These are phyloP conservation scores for Bilobella aurantiaca DNA, from an alignment of 1,140 invertebrate species.

Conservation along the genomic window DNA sequence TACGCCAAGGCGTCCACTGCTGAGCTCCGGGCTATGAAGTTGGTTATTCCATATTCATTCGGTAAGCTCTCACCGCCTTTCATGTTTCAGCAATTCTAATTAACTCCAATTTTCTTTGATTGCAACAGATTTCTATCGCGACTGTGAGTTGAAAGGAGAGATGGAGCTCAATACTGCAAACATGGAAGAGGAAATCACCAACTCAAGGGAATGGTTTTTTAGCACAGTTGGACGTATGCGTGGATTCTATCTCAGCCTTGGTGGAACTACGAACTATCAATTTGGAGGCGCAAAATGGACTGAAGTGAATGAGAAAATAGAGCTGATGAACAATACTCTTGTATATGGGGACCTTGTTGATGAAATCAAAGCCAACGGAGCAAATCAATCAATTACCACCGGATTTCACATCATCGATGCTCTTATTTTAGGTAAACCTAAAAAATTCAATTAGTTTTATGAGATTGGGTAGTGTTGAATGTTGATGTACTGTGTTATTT, in stretches of 20 bases:
- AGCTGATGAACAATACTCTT: conserved; percentile 60
- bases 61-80: neutral
- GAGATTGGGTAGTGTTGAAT: neutral
- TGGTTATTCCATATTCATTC: neutral
- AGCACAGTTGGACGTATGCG: conserved; percentile 49
- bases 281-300: conserved; percentile 40
- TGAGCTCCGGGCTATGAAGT: neutral
- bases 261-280: conserved; percentile 22
- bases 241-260: conserved; percentile 40
- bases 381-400: conserved; percentile 42
- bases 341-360: conserved; percentile 68
- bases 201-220: conserved; percentile 58
- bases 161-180: conserved; percentile 35
- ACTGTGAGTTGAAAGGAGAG: conserved; percentile 28
- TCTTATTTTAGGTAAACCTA: conserved; percentile 21
- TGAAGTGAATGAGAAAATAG: conserved; percentile 44
- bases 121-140: conserved; percentile 17
- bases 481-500: no score
- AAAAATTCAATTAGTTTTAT: no score
- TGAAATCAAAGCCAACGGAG: conserved; percentile 48
- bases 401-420: conserved; percentile 78
- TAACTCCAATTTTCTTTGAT: neutral
- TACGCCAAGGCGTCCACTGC: neutral
- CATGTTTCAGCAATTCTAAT: no score
- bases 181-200: conserved; percentile 19